phyloP scores from a whole-genome alignment of 1,140 invertebrate genomes.

The Hyles vespertilio region DNA sequence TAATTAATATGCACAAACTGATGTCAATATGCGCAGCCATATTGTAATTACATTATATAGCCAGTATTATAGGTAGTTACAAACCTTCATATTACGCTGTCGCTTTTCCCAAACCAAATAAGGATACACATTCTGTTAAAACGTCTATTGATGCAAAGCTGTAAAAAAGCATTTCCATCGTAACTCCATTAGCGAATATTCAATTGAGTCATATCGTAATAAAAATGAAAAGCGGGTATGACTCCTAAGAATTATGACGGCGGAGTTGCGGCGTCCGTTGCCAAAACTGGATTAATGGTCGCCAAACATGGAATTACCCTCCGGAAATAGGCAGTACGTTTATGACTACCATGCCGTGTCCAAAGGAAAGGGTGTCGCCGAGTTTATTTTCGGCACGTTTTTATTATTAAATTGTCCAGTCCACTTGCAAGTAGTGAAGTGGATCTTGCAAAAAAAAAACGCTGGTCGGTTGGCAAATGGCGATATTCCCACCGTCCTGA shows the following conservation, averaged over 20 bases:
- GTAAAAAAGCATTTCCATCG: background rate
- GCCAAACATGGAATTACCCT: conserved; percentile 26
- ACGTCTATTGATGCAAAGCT: background rate
- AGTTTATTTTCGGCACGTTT: conserved; percentile 15
- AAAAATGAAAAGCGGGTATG: conserved; percentile 23
- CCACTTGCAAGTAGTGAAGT: background rate
- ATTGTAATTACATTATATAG: background rate
- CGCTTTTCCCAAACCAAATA: too few relatives aligned
- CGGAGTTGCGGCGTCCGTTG: conserved; percentile 17
- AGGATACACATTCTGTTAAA: too few relatives aligned
- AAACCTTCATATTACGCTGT: too few relatives aligned
- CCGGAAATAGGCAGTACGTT: conserved; percentile 27
- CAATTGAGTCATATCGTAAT: conserved; percentile 20
- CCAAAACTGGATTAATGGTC: conserved; percentile 33
- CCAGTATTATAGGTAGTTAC: too few relatives aligned
- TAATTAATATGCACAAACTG: too few relatives aligned
- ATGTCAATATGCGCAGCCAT: too few relatives aligned
- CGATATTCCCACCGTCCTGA: too few relatives aligned
- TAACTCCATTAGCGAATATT: conserved; percentile 8
- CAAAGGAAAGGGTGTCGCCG: conserved; percentile 8
- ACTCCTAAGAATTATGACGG: conserved; percentile 22
- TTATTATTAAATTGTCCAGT: conserved; percentile 10
- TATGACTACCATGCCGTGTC: conserved; percentile 18
- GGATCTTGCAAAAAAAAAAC: background rate
- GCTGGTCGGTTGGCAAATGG: too few relatives aligned